Conservation (phyloP, 2,797 vertebrate genomes). For the Phalloptychus januarius region DNA sequence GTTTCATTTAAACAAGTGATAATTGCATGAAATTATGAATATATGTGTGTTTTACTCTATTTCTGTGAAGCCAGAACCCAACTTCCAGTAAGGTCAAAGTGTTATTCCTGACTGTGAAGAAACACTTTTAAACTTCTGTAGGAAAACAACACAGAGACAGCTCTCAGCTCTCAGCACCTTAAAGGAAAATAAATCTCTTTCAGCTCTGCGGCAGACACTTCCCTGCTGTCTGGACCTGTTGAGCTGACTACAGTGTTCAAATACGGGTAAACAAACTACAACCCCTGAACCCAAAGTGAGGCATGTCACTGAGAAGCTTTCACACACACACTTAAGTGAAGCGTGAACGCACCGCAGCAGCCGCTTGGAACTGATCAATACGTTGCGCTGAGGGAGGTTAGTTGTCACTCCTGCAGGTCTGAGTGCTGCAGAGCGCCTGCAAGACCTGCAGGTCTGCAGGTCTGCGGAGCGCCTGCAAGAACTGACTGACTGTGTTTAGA, state of each 20-base stretch:
- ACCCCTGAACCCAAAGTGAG: slow-evolving; percentile 32
- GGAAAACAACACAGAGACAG: not conserved
- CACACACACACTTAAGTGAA: not conserved
- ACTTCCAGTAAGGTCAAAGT: not conserved
- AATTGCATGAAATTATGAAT: not conserved
- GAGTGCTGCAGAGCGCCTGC: slow-evolving; percentile 54
- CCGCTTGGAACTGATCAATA: slow-evolving; percentile 69
- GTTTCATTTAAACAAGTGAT: not conserved
- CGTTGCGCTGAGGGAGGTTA: slow-evolving; percentile 59
- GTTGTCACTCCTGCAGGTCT: slow-evolving; percentile 67
- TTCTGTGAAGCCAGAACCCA: not conserved
- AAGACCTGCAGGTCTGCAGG: slow-evolving; percentile 52
- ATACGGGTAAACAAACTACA: slow-evolving; percentile 25
- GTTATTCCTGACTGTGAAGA: not conserved
- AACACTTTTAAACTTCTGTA: not conserved
- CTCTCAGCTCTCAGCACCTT: not conserved
- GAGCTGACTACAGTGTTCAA: slow-evolving; percentile 27
- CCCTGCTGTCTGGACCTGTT: slow-evolving; percentile 19
- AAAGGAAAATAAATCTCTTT: not conserved
- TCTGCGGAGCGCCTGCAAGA: slow-evolving; percentile 43
- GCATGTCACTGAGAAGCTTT: slow-evolving; percentile 13
- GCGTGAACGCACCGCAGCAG: slow-evolving; percentile 23
- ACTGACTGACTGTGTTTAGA: slow-evolving; percentile 10
- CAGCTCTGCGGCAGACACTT: not conserved
- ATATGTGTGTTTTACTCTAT: not conserved